phyloP scores from a whole-genome alignment of 30 jellyfish, hydroid and myxozoan genomes.

The Chironex yamaguchii region DNA sequence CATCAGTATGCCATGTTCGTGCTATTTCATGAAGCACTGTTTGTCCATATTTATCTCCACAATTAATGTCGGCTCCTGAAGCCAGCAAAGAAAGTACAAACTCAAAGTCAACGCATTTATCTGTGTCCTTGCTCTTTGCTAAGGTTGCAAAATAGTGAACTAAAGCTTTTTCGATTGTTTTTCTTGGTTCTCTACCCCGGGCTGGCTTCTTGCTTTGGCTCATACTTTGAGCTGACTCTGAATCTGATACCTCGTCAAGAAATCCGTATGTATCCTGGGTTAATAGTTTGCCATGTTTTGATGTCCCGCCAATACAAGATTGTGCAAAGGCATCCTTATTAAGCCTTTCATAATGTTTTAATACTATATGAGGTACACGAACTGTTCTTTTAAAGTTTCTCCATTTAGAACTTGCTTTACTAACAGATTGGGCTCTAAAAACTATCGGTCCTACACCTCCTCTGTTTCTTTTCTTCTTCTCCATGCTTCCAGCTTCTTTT shows the following conservation, averaged over 20 bases:
- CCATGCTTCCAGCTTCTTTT: no score
- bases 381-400: neutral
- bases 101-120: slow-evolving; percentile 49
- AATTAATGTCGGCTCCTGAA: slow-evolving; percentile 72
- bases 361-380: neutral
- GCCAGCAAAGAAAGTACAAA: slow-evolving; percentile 25
- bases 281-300: neutral
- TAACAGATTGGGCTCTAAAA: neutral
- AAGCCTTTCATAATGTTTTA: neutral
- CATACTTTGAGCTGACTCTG: neutral
- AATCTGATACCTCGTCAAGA: neutral
- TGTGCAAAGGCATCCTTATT: neutral
- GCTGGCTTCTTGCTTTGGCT: neutral
- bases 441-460: neutral
- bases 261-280: neutral
- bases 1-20: slow-evolving; percentile 84
- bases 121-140: slow-evolving; percentile 44
- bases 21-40: slow-evolving; percentile 83
- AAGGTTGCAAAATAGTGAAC: slow-evolving; percentile 54
- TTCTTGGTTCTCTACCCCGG: neutral
- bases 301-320: neutral
- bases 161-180: slow-evolving; percentile 37
- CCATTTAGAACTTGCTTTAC: neutral
- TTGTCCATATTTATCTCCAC: slow-evolving; percentile 77
- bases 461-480: neutral